Base-by-base conservation (phyloP, 2,888 invertebrate species). In the Mallateleia sp. region DNA sequence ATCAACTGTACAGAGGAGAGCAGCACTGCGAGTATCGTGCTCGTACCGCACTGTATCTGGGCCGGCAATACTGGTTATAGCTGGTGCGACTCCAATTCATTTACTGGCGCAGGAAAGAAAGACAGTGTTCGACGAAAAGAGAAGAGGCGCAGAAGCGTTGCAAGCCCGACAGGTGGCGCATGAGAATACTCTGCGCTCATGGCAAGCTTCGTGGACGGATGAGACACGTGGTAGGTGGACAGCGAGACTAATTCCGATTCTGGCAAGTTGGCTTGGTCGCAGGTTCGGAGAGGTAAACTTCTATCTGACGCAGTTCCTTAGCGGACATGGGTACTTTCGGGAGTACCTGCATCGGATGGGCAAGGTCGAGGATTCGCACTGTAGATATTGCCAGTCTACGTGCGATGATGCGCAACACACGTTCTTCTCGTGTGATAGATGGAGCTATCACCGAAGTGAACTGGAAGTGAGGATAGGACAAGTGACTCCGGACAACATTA, bases 11-110 rank as follows among this genome's bases (percentile, higher is more conserved):
- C 79, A 87, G 18, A 25, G 79, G 1, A 67, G 52, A 34, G 72
- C 71, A 5, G 89, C 90, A 0, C 54, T 92, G 11, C 64, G 89
- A 18, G 75, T 90, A 0, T 71, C 89, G 8, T 83, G 81, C 60
- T 78, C 89, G 0, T 91, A 91, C 52, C 50, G 88, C 14, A 90
- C 90, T 2, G 90, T 91, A 1, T 92, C 91, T 9, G 90, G 87
- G 11, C 60, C 87, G 3, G 89, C 90, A 3, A 71, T 82, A 5
- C 50, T 90, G 22, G 89, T 91, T 15, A 54, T 92, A 0, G 90
- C 87, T 0, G 82, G 85, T 5, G 88, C 85, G 3, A 72, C 84
- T 0, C 91, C 91, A 5, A 88, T 92, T 24, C 82, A 90, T 22
- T 74, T 90, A 6, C 74, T 91, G 8, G 90, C 87, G 7, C 24